Evolutionary conservation across 2,797 vertebrate genomes (phyloP), one percentile per base, ranked within the genome.

Genomic region (Spheniscus humboldti): DNA sequence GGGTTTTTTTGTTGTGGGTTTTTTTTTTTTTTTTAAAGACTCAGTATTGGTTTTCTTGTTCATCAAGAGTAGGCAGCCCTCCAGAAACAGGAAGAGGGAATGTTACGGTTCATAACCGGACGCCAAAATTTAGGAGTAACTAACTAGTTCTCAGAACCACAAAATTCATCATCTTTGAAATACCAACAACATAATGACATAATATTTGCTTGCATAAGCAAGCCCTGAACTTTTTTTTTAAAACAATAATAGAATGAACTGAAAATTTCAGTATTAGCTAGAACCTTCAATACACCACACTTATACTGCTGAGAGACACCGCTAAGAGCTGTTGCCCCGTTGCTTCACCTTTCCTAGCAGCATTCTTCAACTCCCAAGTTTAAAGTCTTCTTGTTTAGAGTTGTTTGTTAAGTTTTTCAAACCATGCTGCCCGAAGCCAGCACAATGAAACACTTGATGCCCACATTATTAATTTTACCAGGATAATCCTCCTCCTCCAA

Each of bases 401-500:
- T 7, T 68, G 17, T 48, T 28, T 18, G 31, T 28, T 55, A 39
- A 22, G 31, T 63, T 87, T 89, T 89, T 68, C 52, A 73, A 72
- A 74, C 35, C 37, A 18, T 14, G 35, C 16, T 85, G 74, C 60
- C 68, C 13, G 4, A 91, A 85, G 68, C 23, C 56, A 91, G 75
- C 41, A 74, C 48, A 71, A 68, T 8, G 45, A 72, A 94, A 75
- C 43, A 62, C 69, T 68, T 80, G 72, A 94, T 86, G 68, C n/a
- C 68, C 20, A 37, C 59, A n/a, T 66, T 39, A 92, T 37, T 88
- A 82, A 88, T 94, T 89, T 87, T 41, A 91, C n/a, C 30, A 73
- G 52, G 25, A 82, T 93, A 91, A 94, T 85, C 11, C 59, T 89
- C 66, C 86, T 56, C 74, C 88, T 91, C 77, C 86, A 90, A 92